phyloP scores from a whole-genome alignment of 2,888 invertebrate genomes.

The Diadromus collaris region DNA sequence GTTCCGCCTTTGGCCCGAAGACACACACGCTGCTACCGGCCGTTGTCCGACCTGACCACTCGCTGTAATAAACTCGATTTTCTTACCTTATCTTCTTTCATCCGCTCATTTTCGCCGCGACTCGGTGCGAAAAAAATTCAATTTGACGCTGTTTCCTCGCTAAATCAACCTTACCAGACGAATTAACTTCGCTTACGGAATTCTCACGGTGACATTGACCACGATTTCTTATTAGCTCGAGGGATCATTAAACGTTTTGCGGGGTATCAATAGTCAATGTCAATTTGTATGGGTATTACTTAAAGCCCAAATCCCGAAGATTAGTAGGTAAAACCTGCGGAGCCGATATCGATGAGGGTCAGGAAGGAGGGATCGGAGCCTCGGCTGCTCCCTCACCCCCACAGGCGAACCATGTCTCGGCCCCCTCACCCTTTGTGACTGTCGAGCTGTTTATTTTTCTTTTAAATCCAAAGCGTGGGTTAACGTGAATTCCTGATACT shows the following conservation, averaged over 20 bases:
- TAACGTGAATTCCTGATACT: slow-evolving; percentile 26
- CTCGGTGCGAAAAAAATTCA: not conserved
- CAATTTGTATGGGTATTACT: slow-evolving; percentile 13
- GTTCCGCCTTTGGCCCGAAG: slow-evolving; percentile 7
- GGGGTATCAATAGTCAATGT: slow-evolving; percentile 16
- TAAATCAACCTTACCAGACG: slow-evolving; percentile 1
- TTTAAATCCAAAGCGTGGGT: not conserved
- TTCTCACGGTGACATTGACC: not conserved
- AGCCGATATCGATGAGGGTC: slow-evolving; percentile 13
- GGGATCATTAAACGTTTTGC: slow-evolving; percentile 9
- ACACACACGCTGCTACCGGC: not conserved
- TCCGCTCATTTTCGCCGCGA: not conserved
- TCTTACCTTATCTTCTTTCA: slow-evolving; percentile 5
- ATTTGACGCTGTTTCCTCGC: not conserved
- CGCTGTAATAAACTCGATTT: slow-evolving; percentile 7
- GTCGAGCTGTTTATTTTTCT: not conserved
- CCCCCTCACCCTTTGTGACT: not conserved
- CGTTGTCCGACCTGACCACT: slow-evolving; percentile 10
- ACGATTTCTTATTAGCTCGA: slow-evolving; percentile 16
- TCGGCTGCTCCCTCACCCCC: not conserved
- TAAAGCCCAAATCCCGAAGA: not conserved
- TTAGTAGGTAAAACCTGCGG: not conserved
- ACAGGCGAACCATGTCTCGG: not conserved
- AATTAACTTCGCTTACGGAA: not conserved
- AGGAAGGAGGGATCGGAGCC: not conserved